phyloP scores from a whole-genome alignment of 2,888 invertebrate genomes.

The Craniophora ligustri region DNA sequence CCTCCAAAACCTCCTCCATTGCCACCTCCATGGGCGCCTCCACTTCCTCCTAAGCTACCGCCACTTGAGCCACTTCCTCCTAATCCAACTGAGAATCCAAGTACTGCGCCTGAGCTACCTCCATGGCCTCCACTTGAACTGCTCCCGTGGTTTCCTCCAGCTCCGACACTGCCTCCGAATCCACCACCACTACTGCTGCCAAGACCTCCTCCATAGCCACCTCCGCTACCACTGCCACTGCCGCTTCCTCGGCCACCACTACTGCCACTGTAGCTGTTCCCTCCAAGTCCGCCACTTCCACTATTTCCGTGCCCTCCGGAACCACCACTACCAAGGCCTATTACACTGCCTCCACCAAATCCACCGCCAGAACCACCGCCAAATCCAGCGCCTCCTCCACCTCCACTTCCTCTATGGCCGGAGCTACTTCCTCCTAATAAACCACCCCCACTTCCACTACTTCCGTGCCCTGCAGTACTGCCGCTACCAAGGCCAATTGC shows the following conservation, averaged over 20 bases:
- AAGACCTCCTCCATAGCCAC: conserved; percentile 40
- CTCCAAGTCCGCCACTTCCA: conserved; percentile 19
- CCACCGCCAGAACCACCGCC: conserved; percentile 57
- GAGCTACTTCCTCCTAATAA: neutral
- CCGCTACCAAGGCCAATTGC: conserved; percentile 31
- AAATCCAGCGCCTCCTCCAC: conserved; percentile 25
- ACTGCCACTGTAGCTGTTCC: conserved; percentile 16
- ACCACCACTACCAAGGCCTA: conserved; percentile 30
- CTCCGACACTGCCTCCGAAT: conserved; percentile 18
- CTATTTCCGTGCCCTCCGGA: conserved; percentile 49
- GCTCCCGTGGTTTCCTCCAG: conserved; percentile 18
- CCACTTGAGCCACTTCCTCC: conserved; percentile 38
- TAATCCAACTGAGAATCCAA: conserved; percentile 49
- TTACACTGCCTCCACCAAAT: conserved; percentile 41
- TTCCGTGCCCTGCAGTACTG: conserved; percentile 44
- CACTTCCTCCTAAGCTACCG: conserved; percentile 23
- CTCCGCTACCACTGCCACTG: conserved; percentile 28
- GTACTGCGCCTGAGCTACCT: conserved; percentile 24
- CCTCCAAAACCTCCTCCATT: conserved; percentile 30
- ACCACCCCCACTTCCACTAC: conserved; percentile 42
- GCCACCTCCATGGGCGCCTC: conserved; percentile 63
- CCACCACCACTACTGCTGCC: conserved; percentile 37
- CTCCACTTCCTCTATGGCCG: conserved; percentile 3
- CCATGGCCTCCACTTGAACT: conserved; percentile 26
- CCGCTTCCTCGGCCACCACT: conserved; percentile 49